A percentile compares a stretch with the other conserved stretches of the same genome.
phyloP scores from a whole-genome alignment of 2,888 invertebrate species.

The Machimus rusticus region DNA sequence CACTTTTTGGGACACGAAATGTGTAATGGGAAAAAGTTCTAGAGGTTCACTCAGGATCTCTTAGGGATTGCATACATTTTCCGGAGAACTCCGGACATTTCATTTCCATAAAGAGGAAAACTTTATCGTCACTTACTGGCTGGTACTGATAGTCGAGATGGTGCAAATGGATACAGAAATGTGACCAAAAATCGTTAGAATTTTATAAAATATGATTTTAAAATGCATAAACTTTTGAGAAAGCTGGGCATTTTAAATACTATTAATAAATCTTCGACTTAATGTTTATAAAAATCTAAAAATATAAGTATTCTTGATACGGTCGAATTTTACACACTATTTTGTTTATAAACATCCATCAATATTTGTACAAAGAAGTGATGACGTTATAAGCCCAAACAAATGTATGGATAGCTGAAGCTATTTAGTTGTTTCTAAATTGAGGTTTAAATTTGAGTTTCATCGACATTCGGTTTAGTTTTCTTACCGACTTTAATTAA shows the following conservation, averaged over 20 bases:
- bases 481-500: too few species aligned
- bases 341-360: too few species aligned
- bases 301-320: background rate
- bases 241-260: background rate
- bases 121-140: background rate
- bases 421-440: too few species aligned
- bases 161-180: background rate
- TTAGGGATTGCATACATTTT: background rate
- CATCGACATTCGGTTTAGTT: too few species aligned
- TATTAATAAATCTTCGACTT: background rate
- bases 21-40: slow-evolving; percentile 1
- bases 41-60: background rate
- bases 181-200: background rate
- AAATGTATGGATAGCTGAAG: too few species aligned
- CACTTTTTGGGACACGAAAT: background rate
- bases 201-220: background rate
- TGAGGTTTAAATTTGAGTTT: too few species aligned
- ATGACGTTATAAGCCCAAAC: too few species aligned
- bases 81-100: background rate
- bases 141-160: background rate
- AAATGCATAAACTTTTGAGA: background rate
- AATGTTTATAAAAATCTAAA: background rate
- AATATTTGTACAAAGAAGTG: too few species aligned
- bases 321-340: too few species aligned
- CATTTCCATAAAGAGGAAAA: slow-evolving; percentile 8